Evolutionary conservation across 2,113 vertebrate species (phyloP).

Genomic region (Cebidichthys violaceus): DNA sequence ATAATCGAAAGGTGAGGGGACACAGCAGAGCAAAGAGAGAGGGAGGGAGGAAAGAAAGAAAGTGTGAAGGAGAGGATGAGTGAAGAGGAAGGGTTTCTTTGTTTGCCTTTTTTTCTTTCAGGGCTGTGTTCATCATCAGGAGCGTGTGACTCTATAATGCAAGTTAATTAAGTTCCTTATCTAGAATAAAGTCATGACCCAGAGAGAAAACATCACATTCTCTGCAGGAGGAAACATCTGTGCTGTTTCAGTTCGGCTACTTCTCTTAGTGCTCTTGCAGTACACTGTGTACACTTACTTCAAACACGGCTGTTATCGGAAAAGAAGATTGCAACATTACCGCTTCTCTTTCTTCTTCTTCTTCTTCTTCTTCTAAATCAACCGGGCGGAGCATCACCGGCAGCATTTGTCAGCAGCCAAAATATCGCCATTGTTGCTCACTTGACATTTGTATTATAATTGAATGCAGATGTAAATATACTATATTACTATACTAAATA

Average conservation of each 20-base stretch:
- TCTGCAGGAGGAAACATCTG: not conserved
- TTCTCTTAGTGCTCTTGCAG: too few species aligned
- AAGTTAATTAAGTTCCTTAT: slow-evolving; percentile 38
- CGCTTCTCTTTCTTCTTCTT: not conserved
- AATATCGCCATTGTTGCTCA: too few species aligned
- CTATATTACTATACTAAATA: too few species aligned
- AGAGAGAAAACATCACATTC: not conserved
- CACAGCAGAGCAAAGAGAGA: slow-evolving; percentile 39
- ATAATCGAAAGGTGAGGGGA: slow-evolving; percentile 72
- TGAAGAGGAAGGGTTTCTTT: slow-evolving; percentile 18
- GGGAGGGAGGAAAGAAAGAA: not conserved
- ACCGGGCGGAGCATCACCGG: too few species aligned
- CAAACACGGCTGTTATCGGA: too few species aligned
- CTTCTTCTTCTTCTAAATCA: not conserved
- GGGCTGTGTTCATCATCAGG: slow-evolving; percentile 10
- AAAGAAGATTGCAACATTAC: too few species aligned
- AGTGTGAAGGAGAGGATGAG: slow-evolving; percentile 16
- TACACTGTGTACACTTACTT: too few species aligned
- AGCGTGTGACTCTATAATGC: slow-evolving; percentile 21
- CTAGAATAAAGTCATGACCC: slow-evolving; percentile 9
- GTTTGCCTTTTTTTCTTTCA: not conserved
- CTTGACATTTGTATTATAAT: too few species aligned
- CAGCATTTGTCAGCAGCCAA: too few species aligned
- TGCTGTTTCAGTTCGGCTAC: not conserved
- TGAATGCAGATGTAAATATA: too few species aligned